A percentile compares a stretch with the other conserved stretches of the same genome.
phyloP scores from a whole-genome alignment of 1,140 invertebrate species.

The Coenobita brevimanus region DNA sequence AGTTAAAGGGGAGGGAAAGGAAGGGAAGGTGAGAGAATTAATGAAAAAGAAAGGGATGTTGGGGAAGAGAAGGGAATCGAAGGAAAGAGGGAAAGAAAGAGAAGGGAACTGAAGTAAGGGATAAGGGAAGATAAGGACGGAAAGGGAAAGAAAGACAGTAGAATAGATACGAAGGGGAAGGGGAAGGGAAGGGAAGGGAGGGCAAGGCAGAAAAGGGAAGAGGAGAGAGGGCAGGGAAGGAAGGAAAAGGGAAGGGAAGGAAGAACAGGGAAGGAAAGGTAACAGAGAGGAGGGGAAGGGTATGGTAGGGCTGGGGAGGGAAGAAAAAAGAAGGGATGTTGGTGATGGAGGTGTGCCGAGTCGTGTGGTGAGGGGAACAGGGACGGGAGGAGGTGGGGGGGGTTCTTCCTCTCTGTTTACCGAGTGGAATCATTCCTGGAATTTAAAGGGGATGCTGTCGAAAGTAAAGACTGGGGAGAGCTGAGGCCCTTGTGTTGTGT shows the following conservation, averaged over 20 bases:
- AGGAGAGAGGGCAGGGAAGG: background rate
- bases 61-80: background rate
- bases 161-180: background rate
- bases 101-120: background rate
- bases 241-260: background rate
- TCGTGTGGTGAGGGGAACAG: too few relatives aligned
- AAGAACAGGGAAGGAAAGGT: background rate
- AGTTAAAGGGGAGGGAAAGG: background rate
- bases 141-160: too few relatives aligned
- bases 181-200: background rate
- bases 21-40: background rate
- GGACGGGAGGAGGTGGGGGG: background rate
- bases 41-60: background rate
- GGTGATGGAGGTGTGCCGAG: too few relatives aligned
- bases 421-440: too few relatives aligned
- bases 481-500: too few relatives aligned
- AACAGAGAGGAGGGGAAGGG: background rate
- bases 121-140: too few relatives aligned
- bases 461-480: too few relatives aligned
- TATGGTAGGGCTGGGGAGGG: too few relatives aligned
- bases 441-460: too few relatives aligned
- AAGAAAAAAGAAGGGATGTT: too few relatives aligned
- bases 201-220: background rate
- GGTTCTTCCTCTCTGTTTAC: too few relatives aligned
- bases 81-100: background rate